Evolutionary conservation across 2,888 invertebrate species (phyloP).

Genomic region (Didymodactylos carnosus): DNA sequence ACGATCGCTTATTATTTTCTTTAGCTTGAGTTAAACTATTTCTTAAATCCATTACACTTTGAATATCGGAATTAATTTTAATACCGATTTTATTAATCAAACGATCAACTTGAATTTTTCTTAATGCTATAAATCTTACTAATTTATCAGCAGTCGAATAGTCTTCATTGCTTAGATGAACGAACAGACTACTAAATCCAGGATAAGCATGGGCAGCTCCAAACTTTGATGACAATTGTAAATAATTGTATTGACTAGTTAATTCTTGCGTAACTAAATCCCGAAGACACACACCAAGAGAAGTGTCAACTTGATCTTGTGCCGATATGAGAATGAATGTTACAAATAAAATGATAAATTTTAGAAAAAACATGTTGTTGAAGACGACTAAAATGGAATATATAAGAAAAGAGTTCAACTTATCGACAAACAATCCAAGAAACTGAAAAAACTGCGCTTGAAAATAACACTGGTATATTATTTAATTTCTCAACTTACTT

Average conservation of each 20-base stretch:
- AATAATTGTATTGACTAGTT: not conserved
- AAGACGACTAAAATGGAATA: too few relatives aligned
- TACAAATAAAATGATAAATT: too few relatives aligned
- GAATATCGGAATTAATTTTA: not conserved
- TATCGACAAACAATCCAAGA: too few relatives aligned
- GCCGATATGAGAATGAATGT: too few relatives aligned
- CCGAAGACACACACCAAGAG: not conserved
- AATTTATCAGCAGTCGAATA: not conserved
- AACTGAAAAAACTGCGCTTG: too few relatives aligned
- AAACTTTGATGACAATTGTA: not conserved
- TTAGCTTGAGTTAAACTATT: not conserved
- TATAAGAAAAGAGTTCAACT: too few relatives aligned
- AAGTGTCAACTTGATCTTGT: too few relatives aligned
- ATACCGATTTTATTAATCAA: not conserved
- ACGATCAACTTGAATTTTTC: not conserved
- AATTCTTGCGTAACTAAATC: not conserved
- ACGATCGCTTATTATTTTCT: not conserved
- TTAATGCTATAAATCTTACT: not conserved
- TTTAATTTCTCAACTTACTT: too few relatives aligned
- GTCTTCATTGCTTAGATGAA: not conserved
- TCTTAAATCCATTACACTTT: not conserved
- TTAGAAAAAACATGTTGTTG: too few relatives aligned
- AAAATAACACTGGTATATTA: too few relatives aligned
- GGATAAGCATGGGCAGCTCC: not conserved
- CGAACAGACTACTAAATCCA: not conserved